A percentile compares a stretch with the other conserved stretches of the same genome.
phyloP scores from a whole-genome alignment of 2,888 invertebrate species.

The Drosophila nr. medialis region DNA sequence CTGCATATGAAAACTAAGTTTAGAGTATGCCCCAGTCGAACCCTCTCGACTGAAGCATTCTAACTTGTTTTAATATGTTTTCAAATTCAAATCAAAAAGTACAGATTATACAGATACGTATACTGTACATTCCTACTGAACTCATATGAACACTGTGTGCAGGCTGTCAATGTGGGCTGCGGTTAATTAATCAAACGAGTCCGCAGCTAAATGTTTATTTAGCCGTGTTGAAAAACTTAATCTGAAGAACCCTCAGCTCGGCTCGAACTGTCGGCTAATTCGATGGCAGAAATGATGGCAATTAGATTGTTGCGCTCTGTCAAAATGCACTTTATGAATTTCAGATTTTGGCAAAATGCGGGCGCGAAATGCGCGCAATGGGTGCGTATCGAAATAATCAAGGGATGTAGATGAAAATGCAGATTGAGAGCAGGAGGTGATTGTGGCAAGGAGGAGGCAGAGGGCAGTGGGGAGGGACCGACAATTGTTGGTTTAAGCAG shows the following conservation, averaged over 20 bases:
- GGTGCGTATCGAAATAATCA: constrained; percentile 68
- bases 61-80: neutral
- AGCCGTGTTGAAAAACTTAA: constrained; percentile 63
- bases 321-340: constrained; percentile 73
- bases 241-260: constrained; percentile 53
- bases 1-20: neutral
- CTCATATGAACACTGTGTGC: constrained; percentile 12
- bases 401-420: constrained; percentile 15
- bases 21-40: neutral
- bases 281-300: constrained; percentile 62
- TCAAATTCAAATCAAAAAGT: neutral
- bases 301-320: constrained; percentile 68
- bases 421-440: neutral
- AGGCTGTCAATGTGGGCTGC: constrained; percentile 58
- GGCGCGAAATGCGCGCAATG: constrained; percentile 80
- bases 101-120: neutral
- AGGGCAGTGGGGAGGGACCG: constrained; percentile 65
- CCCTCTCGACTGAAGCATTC: neutral
- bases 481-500: constrained; percentile 82
- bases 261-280: constrained; percentile 28
- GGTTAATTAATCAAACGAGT: constrained; percentile 63
- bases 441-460: neutral
- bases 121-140: neutral
- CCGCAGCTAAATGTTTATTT: constrained; percentile 63
- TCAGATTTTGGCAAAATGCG: constrained; percentile 53